Percentiles rank a stretch among this genome's conserved stretches.
Evolutionary conservation across 2,888 invertebrate species (phyloP).

Genomic region (Rhamnusium bicolor): DNA sequence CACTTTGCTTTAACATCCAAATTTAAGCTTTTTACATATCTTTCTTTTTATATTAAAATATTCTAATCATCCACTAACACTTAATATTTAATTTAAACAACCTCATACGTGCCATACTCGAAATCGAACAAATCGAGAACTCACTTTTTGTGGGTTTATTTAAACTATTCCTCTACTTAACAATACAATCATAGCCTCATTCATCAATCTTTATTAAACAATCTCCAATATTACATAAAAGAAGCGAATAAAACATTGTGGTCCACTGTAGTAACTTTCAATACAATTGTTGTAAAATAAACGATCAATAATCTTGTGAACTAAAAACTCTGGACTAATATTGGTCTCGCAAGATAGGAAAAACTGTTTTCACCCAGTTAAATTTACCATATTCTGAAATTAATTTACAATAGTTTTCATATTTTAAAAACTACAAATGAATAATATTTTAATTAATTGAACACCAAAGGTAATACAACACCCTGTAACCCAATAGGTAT

Average conservation of each 20-base stretch:
- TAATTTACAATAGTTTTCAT: no score
- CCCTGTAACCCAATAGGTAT: no score
- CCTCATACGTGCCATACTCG: constrained; percentile 26
- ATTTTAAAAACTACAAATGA: no score
- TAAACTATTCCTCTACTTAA: constrained; percentile 64
- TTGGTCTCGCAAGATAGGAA: no score
- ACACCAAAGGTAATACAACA: no score
- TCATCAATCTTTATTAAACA: constrained; percentile 58
- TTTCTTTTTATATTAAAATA: constrained; percentile 63
- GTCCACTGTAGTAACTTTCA: neutral
- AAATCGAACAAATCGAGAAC: neutral
- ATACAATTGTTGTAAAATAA: neutral
- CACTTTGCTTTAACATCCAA: constrained; percentile 60
- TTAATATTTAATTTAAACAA: constrained; percentile 65
- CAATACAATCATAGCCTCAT: constrained; percentile 59
- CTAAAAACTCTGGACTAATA: no score
- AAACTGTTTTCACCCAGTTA: no score
- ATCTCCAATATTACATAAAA: constrained; percentile 58
- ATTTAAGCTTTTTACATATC: constrained; percentile 61
- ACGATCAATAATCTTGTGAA: no score
- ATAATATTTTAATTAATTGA: no score
- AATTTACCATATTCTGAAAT: no score
- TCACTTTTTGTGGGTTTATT: constrained; percentile 45
- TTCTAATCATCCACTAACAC: constrained; percentile 69
- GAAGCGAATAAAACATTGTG: constrained; percentile 33